These are phyloP conservation scores for Microhierax caerulescens DNA, from an alignment of 2,797 vertebrate genomes.

Conservation along the genomic window DNA sequence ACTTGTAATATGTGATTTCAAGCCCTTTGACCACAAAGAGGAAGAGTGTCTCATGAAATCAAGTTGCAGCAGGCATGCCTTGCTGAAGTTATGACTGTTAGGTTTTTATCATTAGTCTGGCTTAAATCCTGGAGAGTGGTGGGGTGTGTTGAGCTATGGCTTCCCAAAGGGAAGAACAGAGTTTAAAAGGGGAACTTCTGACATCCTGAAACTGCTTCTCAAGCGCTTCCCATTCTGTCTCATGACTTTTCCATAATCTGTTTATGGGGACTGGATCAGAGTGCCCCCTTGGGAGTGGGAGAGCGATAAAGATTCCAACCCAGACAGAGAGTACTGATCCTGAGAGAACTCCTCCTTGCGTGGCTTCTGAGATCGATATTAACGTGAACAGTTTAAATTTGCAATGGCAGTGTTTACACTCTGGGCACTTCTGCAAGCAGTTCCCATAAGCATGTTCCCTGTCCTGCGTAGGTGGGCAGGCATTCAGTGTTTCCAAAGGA, in stretches of 20 bases:
- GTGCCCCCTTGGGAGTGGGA: neutral
- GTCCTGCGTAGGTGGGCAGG: fast-evolving
- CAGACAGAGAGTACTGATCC: neutral
- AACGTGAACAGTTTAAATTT: neutral
- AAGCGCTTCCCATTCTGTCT: neutral
- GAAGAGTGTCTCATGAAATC: neutral
- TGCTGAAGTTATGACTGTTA: neutral
- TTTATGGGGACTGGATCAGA: neutral
- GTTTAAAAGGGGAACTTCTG: neutral
- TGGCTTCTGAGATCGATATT: neutral
- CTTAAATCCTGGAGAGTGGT: neutral
- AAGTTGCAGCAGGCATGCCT: neutral
- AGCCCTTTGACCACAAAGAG: neutral
- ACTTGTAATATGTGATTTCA: neutral
- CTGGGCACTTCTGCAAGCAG: neutral
- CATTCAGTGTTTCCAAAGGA: neutral
- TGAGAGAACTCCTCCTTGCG: neutral
- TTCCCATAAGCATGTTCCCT: neutral
- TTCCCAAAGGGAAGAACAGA: neutral
- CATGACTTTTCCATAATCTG: neutral
- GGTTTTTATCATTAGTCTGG: neutral
- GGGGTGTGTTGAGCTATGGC: neutral
- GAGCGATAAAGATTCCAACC: neutral
- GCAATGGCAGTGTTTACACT: neutral
- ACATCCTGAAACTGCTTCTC: neutral